Conservation (phyloP, 2,113 vertebrate species). For the Dolichallabes microphthalmus region DNA sequence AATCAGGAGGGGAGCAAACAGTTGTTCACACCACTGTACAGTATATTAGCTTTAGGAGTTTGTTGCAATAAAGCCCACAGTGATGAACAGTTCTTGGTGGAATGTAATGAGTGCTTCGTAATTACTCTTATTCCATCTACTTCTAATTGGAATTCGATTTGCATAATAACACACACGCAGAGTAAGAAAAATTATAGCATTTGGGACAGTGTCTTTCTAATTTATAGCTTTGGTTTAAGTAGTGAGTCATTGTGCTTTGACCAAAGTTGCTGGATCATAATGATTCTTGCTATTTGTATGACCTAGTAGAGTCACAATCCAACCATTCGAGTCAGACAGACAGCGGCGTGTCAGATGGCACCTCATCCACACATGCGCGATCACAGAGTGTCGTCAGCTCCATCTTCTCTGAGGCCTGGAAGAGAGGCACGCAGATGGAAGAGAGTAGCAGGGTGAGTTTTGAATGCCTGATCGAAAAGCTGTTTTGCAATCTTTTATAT, state of each 20-base stretch:
- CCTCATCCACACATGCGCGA: slow-evolving; percentile 82
- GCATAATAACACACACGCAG: background rate
- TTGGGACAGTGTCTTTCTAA: background rate
- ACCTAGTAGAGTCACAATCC: slow-evolving; percentile 85
- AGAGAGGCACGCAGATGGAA: slow-evolving; percentile 94
- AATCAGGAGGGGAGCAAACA: too few relatives aligned
- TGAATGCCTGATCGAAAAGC: background rate
- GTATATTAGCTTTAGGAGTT: background rate
- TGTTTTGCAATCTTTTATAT: background rate
- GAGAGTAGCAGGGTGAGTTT: slow-evolving; percentile 86
- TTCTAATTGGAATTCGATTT: background rate
- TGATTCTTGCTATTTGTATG: slow-evolving; percentile 10
- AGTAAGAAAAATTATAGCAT: background rate
- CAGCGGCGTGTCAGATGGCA: slow-evolving; percentile 87
- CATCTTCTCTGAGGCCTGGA: slow-evolving; percentile 98
- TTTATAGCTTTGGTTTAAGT: background rate
- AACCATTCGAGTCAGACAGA: slow-evolving; percentile 96
- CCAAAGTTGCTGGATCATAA: background rate
- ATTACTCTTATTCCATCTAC: background rate
- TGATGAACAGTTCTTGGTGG: background rate
- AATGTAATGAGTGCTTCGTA: background rate
- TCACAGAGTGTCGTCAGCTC: slow-evolving; percentile 97
- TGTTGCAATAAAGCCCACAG: background rate
- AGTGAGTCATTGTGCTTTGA: background rate
- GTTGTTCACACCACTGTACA: too few relatives aligned